Conservation (phyloP, 2,113 vertebrate species). For the Catharus fuscescens region DNA sequence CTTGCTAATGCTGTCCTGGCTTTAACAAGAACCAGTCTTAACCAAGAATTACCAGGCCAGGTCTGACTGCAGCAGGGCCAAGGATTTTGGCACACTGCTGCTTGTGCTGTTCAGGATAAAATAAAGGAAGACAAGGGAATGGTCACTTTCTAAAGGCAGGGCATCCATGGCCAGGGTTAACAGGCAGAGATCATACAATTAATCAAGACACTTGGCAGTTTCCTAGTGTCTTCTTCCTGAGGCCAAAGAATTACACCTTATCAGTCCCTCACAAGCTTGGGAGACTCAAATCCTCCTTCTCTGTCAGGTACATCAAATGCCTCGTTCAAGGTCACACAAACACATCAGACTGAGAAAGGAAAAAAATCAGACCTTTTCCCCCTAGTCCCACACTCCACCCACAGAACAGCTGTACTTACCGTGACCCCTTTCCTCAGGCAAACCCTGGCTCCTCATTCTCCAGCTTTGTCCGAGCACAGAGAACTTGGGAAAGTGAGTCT, state of each 20-base stretch:
- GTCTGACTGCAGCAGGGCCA: not conserved
- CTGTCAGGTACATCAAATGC: not conserved
- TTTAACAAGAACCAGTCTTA: not conserved
- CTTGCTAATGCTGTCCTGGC: not conserved
- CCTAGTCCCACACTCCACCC: accelerated
- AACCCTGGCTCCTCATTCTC: not conserved
- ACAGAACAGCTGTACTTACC: not conserved
- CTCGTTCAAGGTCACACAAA: not conserved
- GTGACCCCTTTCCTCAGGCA: not conserved
- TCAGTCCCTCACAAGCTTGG: not conserved
- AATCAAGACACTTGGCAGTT: not conserved
- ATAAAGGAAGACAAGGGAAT: constrained; percentile 28
- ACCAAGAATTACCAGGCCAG: not conserved
- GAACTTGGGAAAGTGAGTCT: not conserved
- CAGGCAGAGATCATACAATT: not conserved
- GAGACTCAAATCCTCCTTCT: not conserved
- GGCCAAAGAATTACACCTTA: not conserved
- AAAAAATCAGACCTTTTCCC: not conserved
- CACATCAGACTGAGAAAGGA: not conserved
- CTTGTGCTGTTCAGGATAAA: not conserved
- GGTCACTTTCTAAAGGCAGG: not conserved
- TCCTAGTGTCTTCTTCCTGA: not conserved
- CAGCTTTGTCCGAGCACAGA: not conserved
- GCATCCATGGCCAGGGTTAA: not conserved
- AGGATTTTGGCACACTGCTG: not conserved